Evolutionary conservation across 2,888 invertebrate species (phyloP), one percentile per base, ranked within the genome.

Genomic region (Perdita meconis): DNA sequence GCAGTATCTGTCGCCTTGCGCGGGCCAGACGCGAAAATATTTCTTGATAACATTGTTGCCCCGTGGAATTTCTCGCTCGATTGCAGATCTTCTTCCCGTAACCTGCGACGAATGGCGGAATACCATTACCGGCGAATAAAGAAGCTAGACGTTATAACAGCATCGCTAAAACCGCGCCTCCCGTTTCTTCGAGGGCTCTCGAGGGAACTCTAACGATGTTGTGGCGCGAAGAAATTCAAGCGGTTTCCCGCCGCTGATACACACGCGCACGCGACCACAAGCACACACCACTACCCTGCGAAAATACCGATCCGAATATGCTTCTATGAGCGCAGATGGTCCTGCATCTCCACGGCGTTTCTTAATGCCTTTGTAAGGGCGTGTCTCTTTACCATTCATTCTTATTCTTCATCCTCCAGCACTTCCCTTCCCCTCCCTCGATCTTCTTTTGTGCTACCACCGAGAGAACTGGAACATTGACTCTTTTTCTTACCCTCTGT

Each of bases 291-390:
- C 67, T 71, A 68, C 80, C 55, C 67, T 65, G 77, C 72, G 78
- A 78, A 81, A 89, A 90, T 89, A 82, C 89, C 87, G 70, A 71
- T 87, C 80, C 87, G 90, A 90, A 90, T 90, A 90, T 90, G 89
- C 89, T 88, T 88, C 89, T 88, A 89, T 87, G 86, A 88, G 87
- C 78, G 82, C 85, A 77, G 84, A 85, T 83, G 81, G 81, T 82
- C 78, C 76, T 79, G 84, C 84, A 77, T 87, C 78, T 76, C 76
- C 72, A 67, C 79, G 88, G 85, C 88, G 89, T 90, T n/a, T 90
- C 89, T 80, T 76, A 75, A 79, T 69, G 78, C 69, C 80, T 84
- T 81, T 73, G 84, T 61, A 68, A 72, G 55, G 47, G 55, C 69
- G 56, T 66, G 67, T 78, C 80, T 56, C 47, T 44, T 55, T 38